Evolutionary conservation across 1,140 invertebrate species (phyloP).

Genomic region (Teleogryllus occipitalis): DNA sequence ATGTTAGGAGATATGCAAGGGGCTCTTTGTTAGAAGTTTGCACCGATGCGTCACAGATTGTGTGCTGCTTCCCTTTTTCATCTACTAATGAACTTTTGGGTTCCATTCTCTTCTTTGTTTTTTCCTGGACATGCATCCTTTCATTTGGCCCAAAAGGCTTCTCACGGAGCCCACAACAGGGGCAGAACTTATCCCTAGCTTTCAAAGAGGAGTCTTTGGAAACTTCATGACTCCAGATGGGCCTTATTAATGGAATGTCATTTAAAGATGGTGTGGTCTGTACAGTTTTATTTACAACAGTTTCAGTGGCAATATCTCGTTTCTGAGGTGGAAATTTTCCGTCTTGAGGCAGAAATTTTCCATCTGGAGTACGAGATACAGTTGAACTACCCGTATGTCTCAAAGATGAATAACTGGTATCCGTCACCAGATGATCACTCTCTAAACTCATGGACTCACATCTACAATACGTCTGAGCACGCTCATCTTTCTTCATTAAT

Average conservation of each 20-base stretch:
- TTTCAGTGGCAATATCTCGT: neutral
- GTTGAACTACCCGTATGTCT: too few relatives aligned
- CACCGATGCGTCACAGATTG: neutral
- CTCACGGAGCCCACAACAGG: conserved; percentile 3
- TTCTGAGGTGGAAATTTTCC: too few relatives aligned
- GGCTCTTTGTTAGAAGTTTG: neutral
- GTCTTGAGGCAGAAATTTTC: too few relatives aligned
- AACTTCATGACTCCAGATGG: neutral
- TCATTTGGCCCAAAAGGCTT: too few relatives aligned
- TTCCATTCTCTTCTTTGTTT: neutral
- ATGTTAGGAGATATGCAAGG: conserved; percentile 10
- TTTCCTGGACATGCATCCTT: neutral
- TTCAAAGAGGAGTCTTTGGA: neutral
- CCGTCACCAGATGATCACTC: too few relatives aligned
- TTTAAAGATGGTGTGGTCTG: neutral
- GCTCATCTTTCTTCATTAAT: too few relatives aligned
- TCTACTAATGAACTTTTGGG: neutral
- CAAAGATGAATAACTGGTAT: too few relatives aligned
- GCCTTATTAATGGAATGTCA: neutral
- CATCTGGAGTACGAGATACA: too few relatives aligned
- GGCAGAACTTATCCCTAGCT: neutral
- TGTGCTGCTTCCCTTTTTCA: neutral
- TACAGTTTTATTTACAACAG: neutral
- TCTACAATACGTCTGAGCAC: too few relatives aligned
- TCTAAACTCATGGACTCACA: too few relatives aligned